Base-by-base conservation (phyloP, 2,797 vertebrate species). In the Hemibagrus guttatus region DNA sequence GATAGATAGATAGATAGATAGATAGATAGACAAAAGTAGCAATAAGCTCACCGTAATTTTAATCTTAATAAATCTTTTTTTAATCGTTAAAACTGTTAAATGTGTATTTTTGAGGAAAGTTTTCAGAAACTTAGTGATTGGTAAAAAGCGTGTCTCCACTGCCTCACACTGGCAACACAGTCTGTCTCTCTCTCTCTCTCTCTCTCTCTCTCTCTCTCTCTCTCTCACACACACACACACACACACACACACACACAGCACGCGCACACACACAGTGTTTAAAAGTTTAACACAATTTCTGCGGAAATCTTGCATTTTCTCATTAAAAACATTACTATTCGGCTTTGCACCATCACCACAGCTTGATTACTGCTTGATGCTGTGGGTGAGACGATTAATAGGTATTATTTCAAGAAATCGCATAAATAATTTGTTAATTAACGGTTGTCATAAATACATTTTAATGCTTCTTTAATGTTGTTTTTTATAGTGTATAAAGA, bases 251-350 rank as follows among this genome's bases (percentile, higher is more conserved):
- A 85, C 71, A 85, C 52, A 86, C 89, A 87, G n/a, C 64, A 71
- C 85, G 80, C 35, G 89, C 85, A 87, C 85, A 87, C 88, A 87
- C 84, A 89, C 59, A 71, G n/a, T n/a, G n/a, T n/a, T n/a, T n/a
- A n/a, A n/a, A 52, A 21, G 31, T 23, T 71, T 23, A 21, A 54
- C 52, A 31, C n/a, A 0, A 56, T 0, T 17, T 75, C 28, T 75
- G 26, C 52, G 72, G 16, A 16, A n/a, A 8, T 2, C n/a, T 75
- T 54, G 7, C 28, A 8, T 54, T 54, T 74, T 56, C 26, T 54
- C n/a, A n/a, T n/a, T 49, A 42, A 14, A n/a, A 14, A n/a, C 42
- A 74, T 74, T n/a, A 14, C 28, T 28, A 17, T 52, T 75, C 23
- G 2, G 69, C 49, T 74, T n/a, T 39, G 68, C 35, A 21, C 39